Percentiles rank a stretch among this genome's conserved stretches.
Evolutionary conservation across 2,888 invertebrate species (phyloP).

Genomic region (Opisthograptis luteolata): DNA sequence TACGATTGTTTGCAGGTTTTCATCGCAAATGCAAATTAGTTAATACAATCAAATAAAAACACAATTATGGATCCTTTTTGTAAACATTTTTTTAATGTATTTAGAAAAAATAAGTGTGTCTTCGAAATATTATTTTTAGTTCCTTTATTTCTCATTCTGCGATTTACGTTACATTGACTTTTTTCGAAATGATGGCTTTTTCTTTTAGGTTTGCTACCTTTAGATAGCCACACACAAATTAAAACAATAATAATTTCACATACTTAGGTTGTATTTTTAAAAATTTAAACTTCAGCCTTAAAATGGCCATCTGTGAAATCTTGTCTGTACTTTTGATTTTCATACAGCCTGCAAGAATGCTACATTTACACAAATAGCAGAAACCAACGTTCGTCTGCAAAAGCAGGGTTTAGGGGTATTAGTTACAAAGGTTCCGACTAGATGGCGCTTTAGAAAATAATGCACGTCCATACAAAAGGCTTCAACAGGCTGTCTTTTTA

Average conservation of each 20-base stretch:
- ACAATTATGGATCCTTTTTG: not conserved
- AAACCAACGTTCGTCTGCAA: no score
- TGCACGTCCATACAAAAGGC: slow-evolving; percentile 36
- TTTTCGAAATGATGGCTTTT: no score
- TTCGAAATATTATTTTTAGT: no score
- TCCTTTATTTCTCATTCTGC: no score
- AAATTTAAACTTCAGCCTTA: no score
- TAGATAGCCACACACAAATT: no score
- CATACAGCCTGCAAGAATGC: not conserved
- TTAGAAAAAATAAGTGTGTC: no score
- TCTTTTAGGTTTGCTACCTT: no score
- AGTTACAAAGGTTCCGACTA: slow-evolving; percentile 6
- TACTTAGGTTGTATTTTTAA: not conserved
- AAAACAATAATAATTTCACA: not conserved
- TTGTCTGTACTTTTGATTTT: not conserved
- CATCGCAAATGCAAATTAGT: slow-evolving; percentile 6
- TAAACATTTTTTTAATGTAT: not conserved
- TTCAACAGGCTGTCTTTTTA: slow-evolving; percentile 36
- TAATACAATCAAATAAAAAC: not conserved
- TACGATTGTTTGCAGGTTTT: slow-evolving; percentile 17
- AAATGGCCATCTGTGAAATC: not conserved
- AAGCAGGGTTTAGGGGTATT: not conserved
- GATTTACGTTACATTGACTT: no score
- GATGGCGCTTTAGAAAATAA: slow-evolving; percentile 32
- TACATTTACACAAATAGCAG: no score